phyloP scores from a whole-genome alignment of 2,797 vertebrate species.

The Diglossa cyanea region DNA sequence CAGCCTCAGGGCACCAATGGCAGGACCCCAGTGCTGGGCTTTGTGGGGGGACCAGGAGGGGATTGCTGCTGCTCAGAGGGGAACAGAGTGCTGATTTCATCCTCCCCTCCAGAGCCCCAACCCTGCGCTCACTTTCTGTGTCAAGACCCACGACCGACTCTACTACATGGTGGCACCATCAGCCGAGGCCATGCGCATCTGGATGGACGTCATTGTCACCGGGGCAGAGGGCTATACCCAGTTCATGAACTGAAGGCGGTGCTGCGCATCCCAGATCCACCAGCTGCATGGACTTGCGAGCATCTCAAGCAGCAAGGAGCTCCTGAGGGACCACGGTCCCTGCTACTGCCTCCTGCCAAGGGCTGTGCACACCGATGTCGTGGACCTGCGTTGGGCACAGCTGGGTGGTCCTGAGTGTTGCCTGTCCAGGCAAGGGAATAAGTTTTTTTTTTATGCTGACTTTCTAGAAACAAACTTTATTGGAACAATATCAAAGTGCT shows the following conservation, averaged over 20 bases:
- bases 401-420: accelerated
- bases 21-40: neutral
- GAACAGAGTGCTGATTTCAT: accelerated
- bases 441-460: neutral
- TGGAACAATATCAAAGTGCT: neutral
- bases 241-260: conserved; percentile 86
- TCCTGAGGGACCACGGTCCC: neutral
- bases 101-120: conserved; percentile 86
- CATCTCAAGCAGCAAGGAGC: neutral
- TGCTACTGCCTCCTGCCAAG: accelerated
- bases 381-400: accelerated
- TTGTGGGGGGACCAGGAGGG: too few relatives aligned
- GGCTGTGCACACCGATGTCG: accelerated
- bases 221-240: conserved; percentile 95
- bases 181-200: conserved; percentile 94
- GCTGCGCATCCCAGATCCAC: neutral
- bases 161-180: conserved; percentile 96
- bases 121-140: conserved; percentile 92
- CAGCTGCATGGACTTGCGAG: neutral
- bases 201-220: conserved; percentile 97
- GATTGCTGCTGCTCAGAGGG: neutral
- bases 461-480: neutral
- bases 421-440: neutral
- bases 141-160: conserved; percentile 95
- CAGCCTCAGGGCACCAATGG: too few relatives aligned